phyloP scores from a whole-genome alignment of 1,140 invertebrate species.

The Drosophila burlai region DNA sequence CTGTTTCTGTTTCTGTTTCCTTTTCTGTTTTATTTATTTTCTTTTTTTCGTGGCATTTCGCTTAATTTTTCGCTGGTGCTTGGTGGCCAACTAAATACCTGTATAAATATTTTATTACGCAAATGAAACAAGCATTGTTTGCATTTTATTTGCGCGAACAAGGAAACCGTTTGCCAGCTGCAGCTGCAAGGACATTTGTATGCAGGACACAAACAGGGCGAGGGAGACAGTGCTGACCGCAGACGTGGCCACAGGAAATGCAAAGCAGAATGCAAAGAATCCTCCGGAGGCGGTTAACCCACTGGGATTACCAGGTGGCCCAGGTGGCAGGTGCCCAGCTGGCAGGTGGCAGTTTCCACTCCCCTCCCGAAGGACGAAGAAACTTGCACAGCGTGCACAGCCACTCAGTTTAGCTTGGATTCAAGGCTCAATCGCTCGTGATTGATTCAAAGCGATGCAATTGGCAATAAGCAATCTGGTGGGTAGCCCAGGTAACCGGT shows the following conservation, averaged over 20 bases:
- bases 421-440: slow-evolving; percentile 37
- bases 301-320: slow-evolving; percentile 15
- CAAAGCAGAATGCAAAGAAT: slow-evolving; percentile 63
- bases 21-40: not conserved
- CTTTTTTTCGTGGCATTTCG: slow-evolving; percentile 11
- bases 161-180: slow-evolving; percentile 28
- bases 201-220: slow-evolving; percentile 44
- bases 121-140: slow-evolving; percentile 82
- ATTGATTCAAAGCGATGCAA: slow-evolving; percentile 46
- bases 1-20: not conserved
- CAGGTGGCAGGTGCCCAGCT: not conserved
- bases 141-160: slow-evolving; percentile 72
- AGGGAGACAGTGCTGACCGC: slow-evolving; percentile 36
- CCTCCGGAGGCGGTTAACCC: slow-evolving; percentile 26
- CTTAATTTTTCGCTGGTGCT: slow-evolving; percentile 57
- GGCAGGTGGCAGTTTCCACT: not conserved
- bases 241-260: slow-evolving; percentile 60
- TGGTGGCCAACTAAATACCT: slow-evolving; percentile 74
- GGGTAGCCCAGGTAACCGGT: not conserved
- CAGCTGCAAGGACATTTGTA: slow-evolving; percentile 45
- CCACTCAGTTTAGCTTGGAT: slow-evolving; percentile 12
- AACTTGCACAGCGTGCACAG: not conserved
- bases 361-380: not conserved
- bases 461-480: slow-evolving; percentile 25
- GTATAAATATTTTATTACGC: slow-evolving; percentile 82